phyloP scores from a whole-genome alignment of 1,140 invertebrate genomes.

The Pararge aegeria region DNA sequence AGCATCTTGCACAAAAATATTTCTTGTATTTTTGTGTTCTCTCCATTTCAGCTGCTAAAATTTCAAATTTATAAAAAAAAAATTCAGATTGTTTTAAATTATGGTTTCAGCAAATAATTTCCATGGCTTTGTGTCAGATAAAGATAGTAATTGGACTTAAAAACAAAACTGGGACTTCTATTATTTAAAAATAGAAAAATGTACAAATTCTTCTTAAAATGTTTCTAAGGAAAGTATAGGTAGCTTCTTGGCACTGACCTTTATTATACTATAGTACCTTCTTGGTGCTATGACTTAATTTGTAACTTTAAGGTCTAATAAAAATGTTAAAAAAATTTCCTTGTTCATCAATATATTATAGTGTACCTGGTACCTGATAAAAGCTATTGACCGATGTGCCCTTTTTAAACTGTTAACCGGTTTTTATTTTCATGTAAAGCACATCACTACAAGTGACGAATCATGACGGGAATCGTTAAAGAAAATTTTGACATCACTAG shows the following conservation, averaged over 20 bases:
- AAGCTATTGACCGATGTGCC: too few species aligned
- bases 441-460: slow-evolving; percentile 30
- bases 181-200: not conserved
- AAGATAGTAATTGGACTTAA: slow-evolving; percentile 4
- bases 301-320: too few species aligned
- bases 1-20: slow-evolving; percentile 67
- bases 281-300: too few species aligned
- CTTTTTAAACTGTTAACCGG: too few species aligned
- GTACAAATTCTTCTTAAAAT: too few species aligned
- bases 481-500: slow-evolving; percentile 43
- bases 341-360: not conserved
- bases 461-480: slow-evolving; percentile 15
- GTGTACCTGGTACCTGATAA: too few species aligned
- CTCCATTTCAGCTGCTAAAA: slow-evolving; percentile 49
- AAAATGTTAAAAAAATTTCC: too few species aligned
- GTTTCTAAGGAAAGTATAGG: too few species aligned
- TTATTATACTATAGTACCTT: too few species aligned
- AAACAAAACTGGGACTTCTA: too few species aligned
- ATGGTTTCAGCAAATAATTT: slow-evolving; percentile 49
- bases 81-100: slow-evolving; percentile 27
- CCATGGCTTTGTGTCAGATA: slow-evolving; percentile 21
- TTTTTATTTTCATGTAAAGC: too few species aligned
- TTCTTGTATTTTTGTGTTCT: slow-evolving; percentile 56
- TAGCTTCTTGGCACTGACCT: not conserved
- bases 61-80: slow-evolving; percentile 35